Conservation (phyloP, 1,140 invertebrate genomes). For the Zophobas morio region DNA sequence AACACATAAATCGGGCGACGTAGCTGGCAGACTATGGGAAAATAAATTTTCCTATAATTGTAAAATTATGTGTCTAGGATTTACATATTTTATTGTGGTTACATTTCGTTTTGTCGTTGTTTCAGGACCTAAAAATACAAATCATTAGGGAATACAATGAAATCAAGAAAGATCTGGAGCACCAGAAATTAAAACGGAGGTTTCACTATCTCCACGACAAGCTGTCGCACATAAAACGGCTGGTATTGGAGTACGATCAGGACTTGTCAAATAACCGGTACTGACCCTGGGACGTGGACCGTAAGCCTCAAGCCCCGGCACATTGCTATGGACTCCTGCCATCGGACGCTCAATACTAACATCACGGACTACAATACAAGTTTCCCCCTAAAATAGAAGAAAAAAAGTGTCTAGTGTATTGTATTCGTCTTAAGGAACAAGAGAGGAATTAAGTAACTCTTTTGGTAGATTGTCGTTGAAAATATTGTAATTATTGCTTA, state of each 20-base stretch:
- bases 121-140: slow-evolving; percentile 79
- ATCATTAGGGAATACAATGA: slow-evolving; percentile 87
- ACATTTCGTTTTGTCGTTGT: slow-evolving; percentile 30
- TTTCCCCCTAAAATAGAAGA: no score
- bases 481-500: no score
- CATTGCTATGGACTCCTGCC: slow-evolving; percentile 51
- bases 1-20: no score
- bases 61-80: background rate
- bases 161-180: slow-evolving; percentile 81
- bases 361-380: no score
- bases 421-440: no score
- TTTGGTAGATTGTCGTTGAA: no score
- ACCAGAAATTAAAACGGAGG: slow-evolving; percentile 80
- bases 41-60: background rate
- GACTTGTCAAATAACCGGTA: slow-evolving; percentile 62
- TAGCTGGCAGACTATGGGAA: no score
- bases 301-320: slow-evolving; percentile 50
- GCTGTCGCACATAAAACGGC: slow-evolving; percentile 89
- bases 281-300: slow-evolving; percentile 62
- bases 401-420: no score
- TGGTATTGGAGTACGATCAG: slow-evolving; percentile 86
- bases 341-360: slow-evolving; percentile 33
- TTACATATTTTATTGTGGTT: background rate
- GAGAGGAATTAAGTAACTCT: no score
- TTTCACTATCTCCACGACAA: slow-evolving; percentile 92